Percentiles rank a stretch among this genome's conserved stretches.
Evolutionary conservation across 2,113 vertebrate species (phyloP).

Genomic region (Tenrec ecaudatus): DNA sequence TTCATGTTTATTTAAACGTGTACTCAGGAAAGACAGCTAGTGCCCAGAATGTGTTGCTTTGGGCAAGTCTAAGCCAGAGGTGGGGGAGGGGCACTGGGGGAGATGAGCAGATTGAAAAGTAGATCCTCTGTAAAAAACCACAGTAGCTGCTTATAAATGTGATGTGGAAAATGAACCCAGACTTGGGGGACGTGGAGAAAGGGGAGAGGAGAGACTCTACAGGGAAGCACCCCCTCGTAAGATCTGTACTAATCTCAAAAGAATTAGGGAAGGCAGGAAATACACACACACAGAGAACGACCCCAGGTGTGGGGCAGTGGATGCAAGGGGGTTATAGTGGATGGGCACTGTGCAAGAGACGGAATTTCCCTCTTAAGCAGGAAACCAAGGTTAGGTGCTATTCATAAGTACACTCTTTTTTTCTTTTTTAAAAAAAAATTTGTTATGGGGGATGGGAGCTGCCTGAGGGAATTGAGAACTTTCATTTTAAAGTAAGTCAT

Average conservation of each 20-base stretch:
- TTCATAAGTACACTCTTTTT: no score
- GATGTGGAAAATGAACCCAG: not conserved
- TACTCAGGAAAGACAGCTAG: conserved; percentile 16
- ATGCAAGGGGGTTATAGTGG: not conserved
- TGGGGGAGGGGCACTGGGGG: not conserved
- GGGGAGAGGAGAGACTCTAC: not conserved
- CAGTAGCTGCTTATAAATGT: not conserved
- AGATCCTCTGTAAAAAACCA: not conserved
- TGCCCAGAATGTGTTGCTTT: not conserved
- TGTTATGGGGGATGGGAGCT: not conserved
- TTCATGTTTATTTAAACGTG: conserved; percentile 9
- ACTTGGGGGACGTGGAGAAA: not conserved
- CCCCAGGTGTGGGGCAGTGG: not conserved
- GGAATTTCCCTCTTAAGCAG: not conserved
- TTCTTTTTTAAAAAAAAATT: no score
- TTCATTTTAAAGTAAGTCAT: not conserved
- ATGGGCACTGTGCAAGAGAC: not conserved
- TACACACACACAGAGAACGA: not conserved
- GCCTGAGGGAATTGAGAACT: not conserved
- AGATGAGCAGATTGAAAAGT: conserved; percentile 6
- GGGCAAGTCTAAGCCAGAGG: not conserved
- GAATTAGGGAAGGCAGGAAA: not conserved
- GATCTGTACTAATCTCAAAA: not conserved
- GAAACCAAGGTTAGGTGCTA: not conserved
- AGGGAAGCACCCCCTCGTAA: not conserved